These are phyloP conservation scores for Gordius sp. DNA, from an alignment of 2,888 invertebrate species.

Conservation along the genomic window DNA sequence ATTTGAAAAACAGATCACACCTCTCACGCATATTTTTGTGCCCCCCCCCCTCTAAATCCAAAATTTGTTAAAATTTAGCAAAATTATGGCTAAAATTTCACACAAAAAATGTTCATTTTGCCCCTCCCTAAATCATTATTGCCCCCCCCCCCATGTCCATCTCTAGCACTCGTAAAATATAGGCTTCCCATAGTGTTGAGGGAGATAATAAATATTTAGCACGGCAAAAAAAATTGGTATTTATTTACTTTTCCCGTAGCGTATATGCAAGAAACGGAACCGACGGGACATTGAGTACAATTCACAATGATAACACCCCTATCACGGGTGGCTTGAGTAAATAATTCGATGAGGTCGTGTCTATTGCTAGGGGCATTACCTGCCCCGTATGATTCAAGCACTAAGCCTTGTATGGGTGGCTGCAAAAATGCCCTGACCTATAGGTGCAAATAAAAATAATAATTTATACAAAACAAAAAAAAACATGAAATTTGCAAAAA, in stretches of 20 bases:
- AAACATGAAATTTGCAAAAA: not conserved
- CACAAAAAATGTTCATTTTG: too few species aligned
- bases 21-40: too few species aligned
- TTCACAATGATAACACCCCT: constrained; percentile 62
- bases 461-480: not conserved
- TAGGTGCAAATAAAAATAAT: constrained; percentile 13
- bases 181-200: too few species aligned
- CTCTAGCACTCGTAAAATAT: too few species aligned
- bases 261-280: constrained; percentile 51
- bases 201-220: too few species aligned
- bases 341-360: constrained; percentile 45
- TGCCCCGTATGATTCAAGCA: constrained; percentile 66
- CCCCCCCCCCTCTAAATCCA: too few species aligned
- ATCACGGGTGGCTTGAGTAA: constrained; percentile 40
- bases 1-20: too few species aligned
- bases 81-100: too few species aligned
- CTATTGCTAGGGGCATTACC: constrained; percentile 69
- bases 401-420: constrained; percentile 52
- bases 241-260: constrained; percentile 50
- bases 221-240: too few species aligned
- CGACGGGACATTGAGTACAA: constrained; percentile 61
- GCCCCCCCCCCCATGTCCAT: too few species aligned
- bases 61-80: too few species aligned
- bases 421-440: constrained; percentile 34
- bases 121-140: too few species aligned